Percentiles rank a stretch among this genome's conserved stretches.
phyloP scores from a whole-genome alignment of 2,113 vertebrate genomes.

The Hemichromis elongatus region DNA sequence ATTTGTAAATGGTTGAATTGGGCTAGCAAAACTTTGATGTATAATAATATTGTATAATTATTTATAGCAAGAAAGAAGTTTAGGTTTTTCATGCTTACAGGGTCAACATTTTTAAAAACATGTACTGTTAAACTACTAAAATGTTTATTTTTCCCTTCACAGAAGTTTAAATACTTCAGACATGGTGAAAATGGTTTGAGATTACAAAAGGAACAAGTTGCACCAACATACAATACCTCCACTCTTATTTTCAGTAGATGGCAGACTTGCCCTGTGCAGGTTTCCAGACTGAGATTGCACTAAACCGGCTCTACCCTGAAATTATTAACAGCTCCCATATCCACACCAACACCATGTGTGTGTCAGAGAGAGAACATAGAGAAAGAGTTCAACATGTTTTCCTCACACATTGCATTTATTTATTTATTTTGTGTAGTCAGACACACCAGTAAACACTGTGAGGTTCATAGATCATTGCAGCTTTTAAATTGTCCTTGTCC shows the following conservation, averaged over 20 bases:
- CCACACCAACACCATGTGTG: not conserved
- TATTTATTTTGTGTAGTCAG: not conserved
- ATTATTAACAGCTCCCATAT: slow-evolving; percentile 8
- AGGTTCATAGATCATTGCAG: not conserved
- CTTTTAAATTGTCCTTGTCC: not conserved
- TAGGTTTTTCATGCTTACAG: not conserved
- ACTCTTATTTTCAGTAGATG: slow-evolving; percentile 42
- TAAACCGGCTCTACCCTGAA: not conserved
- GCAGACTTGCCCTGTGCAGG: slow-evolving; percentile 43
- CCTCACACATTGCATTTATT: not conserved
- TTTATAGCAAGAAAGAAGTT: not conserved
- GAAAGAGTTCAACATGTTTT: not conserved
- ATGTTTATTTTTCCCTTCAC: not conserved
- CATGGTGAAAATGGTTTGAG: not conserved
- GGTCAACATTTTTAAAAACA: not conserved
- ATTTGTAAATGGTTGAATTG: not conserved
- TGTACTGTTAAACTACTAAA: not conserved
- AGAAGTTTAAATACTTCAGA: not conserved
- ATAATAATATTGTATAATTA: not conserved
- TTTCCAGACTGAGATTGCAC: not conserved
- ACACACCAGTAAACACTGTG: not conserved
- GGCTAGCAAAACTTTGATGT: not conserved
- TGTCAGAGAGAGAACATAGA: not conserved
- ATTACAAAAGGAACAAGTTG: not conserved
- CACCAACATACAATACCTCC: not conserved